Evolutionary conservation across 2,113 vertebrate species (phyloP).

Genomic region (Synchiropus splendidus): DNA sequence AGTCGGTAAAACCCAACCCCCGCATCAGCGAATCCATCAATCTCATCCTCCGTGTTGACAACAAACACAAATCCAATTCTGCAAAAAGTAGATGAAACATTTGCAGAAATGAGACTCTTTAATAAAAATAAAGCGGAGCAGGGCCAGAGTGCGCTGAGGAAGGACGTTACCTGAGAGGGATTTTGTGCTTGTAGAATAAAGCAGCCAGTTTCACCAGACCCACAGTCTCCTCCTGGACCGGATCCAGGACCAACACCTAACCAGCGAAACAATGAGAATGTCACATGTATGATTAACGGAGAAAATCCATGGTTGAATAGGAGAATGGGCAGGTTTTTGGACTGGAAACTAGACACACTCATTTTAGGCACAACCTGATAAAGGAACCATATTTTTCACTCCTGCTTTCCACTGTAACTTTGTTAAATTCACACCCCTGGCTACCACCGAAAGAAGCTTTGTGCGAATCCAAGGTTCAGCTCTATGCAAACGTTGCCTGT

Average conservation of each 20-base stretch:
- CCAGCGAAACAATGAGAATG: conserved; percentile 17
- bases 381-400: no score
- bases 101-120: conserved; percentile 40
- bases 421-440: no score
- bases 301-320: no score
- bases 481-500: no score
- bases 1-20: conserved; percentile 83
- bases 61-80: conserved; percentile 96
- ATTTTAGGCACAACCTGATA: no score
- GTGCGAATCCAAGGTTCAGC: no score
- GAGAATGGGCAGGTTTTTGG: no score
- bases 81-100: conserved; percentile 36
- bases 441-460: no score
- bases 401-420: no score
- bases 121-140: conserved; percentile 24
- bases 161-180: conserved; percentile 77
- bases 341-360: no score
- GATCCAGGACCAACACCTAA: conserved; percentile 89
- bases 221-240: conserved; percentile 70
- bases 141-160: conserved; percentile 11
- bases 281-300: no score
- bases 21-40: conserved; percentile 75
- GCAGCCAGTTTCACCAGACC: conserved; percentile 82
- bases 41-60: conserved; percentile 76
- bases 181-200: conserved; percentile 80